These are phyloP conservation scores for Psophia crepitans DNA, from an alignment of 2,113 vertebrate genomes.

Conservation along the genomic window DNA sequence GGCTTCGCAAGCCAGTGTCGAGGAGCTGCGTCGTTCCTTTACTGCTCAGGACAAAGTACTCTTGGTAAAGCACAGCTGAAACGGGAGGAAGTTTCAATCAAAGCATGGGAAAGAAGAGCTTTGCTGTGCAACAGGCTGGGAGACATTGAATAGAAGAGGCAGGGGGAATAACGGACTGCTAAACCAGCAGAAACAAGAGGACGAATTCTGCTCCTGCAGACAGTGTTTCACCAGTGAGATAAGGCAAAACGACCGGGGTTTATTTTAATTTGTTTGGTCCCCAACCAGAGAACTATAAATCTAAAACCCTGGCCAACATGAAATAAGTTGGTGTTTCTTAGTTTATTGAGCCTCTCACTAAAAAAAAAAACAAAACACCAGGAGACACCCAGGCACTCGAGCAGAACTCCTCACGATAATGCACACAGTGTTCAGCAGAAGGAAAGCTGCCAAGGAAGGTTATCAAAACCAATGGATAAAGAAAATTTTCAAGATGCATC, in stretches of 20 bases:
- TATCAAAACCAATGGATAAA: conserved; percentile 31
- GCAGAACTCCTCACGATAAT: background rate
- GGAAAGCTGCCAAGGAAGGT: background rate
- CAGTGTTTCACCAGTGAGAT: background rate
- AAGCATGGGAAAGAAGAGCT: conserved; percentile 43
- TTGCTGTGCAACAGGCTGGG: background rate
- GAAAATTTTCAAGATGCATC: conserved; percentile 34
- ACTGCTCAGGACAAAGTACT: background rate
- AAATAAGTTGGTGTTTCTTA: background rate
- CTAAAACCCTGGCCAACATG: background rate
- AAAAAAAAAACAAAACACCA: background rate
- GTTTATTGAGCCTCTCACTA: background rate
- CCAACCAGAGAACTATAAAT: background rate
- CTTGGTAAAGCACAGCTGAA: conserved; percentile 19
- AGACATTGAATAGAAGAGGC: background rate
- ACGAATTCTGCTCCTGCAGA: conserved; percentile 17
- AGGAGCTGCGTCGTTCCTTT: background rate
- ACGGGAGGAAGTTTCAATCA: conserved; percentile 29
- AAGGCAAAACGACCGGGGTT: background rate
- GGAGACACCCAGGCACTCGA: background rate
- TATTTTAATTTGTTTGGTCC: background rate
- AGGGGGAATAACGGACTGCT: background rate
- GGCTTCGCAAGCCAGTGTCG: background rate
- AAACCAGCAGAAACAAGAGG: conserved; percentile 3
- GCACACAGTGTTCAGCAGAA: background rate